These are phyloP conservation scores for Budorcas taxicolor DNA, from an alignment of 2,113 vertebrate genomes.

Conservation along the genomic window DNA sequence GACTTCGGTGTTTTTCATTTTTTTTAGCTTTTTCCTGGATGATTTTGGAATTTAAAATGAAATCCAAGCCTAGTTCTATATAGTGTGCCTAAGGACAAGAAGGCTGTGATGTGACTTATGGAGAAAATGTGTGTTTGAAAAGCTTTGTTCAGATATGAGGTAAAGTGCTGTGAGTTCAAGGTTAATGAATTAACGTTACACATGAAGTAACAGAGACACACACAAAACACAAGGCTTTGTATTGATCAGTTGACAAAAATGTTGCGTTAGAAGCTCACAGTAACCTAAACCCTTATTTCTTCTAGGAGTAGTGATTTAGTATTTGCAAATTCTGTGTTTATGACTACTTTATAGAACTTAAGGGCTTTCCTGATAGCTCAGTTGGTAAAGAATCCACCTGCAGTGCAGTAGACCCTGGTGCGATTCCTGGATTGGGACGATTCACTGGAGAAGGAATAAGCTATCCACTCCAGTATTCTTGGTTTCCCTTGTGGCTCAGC, in stretches of 20 bases:
- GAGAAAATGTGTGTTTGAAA: background rate
- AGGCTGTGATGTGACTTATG: background rate
- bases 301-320: background rate
- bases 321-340: background rate
- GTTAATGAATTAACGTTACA: background rate
- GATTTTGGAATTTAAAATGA: background rate
- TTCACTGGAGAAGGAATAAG: background rate
- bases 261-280: background rate
- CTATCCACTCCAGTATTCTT: background rate
- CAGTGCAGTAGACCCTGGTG: background rate
- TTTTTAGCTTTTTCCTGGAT: background rate
- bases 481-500: background rate
- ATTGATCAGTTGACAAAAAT: background rate
- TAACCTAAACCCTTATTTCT: background rate
- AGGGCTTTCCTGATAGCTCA: background rate
- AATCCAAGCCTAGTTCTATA: background rate
- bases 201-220: background rate
- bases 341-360: background rate
- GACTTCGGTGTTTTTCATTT: background rate
- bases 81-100: background rate
- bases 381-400: background rate
- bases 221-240: background rate
- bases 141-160: background rate
- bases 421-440: background rate
- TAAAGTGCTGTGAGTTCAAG: background rate